phyloP scores from a whole-genome alignment of 2,888 invertebrate species.

The Merodon equestris region DNA sequence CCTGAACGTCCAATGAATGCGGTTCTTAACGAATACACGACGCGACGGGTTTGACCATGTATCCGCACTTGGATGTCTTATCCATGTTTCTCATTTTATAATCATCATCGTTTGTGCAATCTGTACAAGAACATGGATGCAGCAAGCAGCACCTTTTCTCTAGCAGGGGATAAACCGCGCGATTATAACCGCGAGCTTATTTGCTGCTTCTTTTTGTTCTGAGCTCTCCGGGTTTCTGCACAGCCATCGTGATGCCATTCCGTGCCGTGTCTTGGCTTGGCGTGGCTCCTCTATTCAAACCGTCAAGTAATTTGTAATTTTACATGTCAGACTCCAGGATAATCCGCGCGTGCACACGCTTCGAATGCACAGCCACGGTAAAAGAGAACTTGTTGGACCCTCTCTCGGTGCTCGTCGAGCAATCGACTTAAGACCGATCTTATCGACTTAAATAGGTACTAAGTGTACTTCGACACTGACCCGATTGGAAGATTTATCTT shows the following conservation, averaged over 20 bases:
- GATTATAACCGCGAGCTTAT: slow-evolving; percentile 63
- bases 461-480: slow-evolving; percentile 68
- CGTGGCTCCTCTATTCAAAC: slow-evolving; percentile 47
- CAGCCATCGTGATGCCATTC: slow-evolving; percentile 44
- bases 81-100: slow-evolving; percentile 64
- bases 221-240: background rate
- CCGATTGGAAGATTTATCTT: slow-evolving; percentile 64
- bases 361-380: no score
- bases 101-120: slow-evolving; percentile 65
- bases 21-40: slow-evolving; percentile 2
- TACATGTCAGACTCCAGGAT: slow-evolving; percentile 66
- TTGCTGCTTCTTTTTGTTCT: slow-evolving; percentile 39
- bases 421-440: slow-evolving; percentile 55
- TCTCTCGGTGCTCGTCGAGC: slow-evolving; percentile 2
- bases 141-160: slow-evolving; percentile 28
- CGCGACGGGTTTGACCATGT: background rate
- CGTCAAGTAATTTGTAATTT: slow-evolving; percentile 68
- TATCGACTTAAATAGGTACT: slow-evolving; percentile 68
- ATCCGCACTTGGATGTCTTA: slow-evolving; percentile 43
- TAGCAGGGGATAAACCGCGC: slow-evolving; percentile 6
- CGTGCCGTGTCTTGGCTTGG: slow-evolving; percentile 25
- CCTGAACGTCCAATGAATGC: slow-evolving; percentile 17
- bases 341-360: slow-evolving; percentile 31
- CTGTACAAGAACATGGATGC: slow-evolving; percentile 55
- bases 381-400: no score